These are phyloP conservation scores for Philantomba maxwellii DNA, from an alignment of 2,113 vertebrate genomes.

Conservation along the genomic window DNA sequence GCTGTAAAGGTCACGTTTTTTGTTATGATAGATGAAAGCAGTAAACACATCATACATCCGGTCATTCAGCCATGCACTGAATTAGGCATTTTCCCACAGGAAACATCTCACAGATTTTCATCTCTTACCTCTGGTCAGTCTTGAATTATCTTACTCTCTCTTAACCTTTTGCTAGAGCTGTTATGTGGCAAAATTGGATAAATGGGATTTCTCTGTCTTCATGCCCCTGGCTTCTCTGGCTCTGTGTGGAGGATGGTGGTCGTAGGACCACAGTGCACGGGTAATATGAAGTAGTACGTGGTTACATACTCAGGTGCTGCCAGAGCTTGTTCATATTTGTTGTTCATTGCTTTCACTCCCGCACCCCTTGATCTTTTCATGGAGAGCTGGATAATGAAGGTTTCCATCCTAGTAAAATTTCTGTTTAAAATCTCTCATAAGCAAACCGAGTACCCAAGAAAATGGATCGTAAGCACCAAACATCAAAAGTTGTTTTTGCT, in stretches of 20 bases:
- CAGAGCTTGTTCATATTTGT: background rate
- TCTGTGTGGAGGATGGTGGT: background rate
- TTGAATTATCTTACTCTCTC: background rate
- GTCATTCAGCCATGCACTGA: background rate
- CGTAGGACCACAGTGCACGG: background rate
- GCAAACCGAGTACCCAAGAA: background rate
- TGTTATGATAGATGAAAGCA: background rate
- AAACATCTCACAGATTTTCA: background rate
- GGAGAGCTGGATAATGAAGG: background rate
- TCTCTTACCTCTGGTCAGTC: background rate
- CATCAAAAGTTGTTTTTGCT: background rate
- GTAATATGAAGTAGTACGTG: background rate
- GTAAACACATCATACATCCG: background rate
- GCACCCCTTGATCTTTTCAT: background rate
- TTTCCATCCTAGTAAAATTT: background rate
- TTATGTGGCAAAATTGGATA: background rate
- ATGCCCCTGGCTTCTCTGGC: background rate
- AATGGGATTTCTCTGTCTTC: background rate
- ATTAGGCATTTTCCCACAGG: background rate
- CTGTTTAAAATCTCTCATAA: background rate
- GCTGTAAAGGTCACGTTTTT: background rate
- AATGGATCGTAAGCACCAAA: background rate
- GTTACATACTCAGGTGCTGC: background rate
- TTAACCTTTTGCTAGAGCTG: background rate
- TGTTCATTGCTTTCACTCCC: background rate